Base-by-base conservation (phyloP, 2,113 vertebrate species). In the Lasiurus cinereus region DNA sequence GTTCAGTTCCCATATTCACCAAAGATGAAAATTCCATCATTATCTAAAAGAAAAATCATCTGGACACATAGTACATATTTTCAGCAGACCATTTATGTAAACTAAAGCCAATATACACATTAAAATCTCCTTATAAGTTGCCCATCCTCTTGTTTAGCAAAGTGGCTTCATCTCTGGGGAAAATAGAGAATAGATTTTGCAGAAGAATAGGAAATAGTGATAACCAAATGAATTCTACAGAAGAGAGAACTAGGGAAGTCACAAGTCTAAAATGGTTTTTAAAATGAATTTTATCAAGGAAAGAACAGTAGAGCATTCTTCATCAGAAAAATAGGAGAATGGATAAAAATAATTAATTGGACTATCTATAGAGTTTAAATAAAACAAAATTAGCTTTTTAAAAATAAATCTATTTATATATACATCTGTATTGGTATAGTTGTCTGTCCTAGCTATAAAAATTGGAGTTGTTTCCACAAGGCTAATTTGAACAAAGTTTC, bases 1-100 rank as follows among this genome's bases (percentile, higher is more conserved):
- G 16, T 96, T 96, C 56, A 48, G 88, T 96, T 97, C 54, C 97
- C 88, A 88, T 93, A 88, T 95, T 76, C 92, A 97, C 90, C 21
- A 52, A 94, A 85, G 64, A 96, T 96, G 93, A 93, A 96, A 96
- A 95, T 96, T 50, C 69, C 73, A 96, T 94, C 48, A 50, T 89
- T 89, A 87, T 84, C 54, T 97, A 97, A 94, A 83, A 92, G 62
- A 95, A 96, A 97, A 96, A 95, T 97, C 92, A 97, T 70, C 82
- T 95, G 66, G 91, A 86, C 77, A 78, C 19, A 22, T 33, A 88
- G 78, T 64, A 15, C 54, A 66, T 94, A 92, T 90, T 95, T 95
- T 92, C 77, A 96, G 50, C 73, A 96, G 72, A 70, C 50, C 52
- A 78, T 76, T 92, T 79, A 86, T 64, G 76, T 79, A 78, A 95